Conservation (phyloP, 2,113 vertebrate genomes). For the Gambusia affinis region DNA sequence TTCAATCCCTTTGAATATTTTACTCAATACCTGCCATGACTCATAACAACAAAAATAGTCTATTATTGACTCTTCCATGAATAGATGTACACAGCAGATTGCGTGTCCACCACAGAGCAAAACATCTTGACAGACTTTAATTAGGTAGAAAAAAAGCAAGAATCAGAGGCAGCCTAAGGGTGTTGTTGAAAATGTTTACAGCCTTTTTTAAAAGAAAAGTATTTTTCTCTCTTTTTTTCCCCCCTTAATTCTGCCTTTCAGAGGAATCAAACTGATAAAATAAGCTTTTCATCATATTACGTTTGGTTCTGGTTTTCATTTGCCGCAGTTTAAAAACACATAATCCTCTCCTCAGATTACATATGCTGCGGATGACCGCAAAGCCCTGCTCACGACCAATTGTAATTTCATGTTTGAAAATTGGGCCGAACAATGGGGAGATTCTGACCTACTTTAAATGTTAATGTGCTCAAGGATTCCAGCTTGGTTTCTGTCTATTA, state of each 20-base stretch:
- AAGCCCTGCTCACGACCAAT: not conserved
- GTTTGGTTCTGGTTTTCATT: conserved; percentile 10
- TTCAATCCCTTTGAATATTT: too few species aligned
- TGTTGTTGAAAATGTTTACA: not conserved
- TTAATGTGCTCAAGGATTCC: conserved; percentile 12
- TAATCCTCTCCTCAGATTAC: conserved; percentile 27
- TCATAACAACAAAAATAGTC: not conserved
- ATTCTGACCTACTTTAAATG: conserved; percentile 23
- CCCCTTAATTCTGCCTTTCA: not conserved
- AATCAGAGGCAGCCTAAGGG: not conserved
- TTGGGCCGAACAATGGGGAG: conserved; percentile 2
- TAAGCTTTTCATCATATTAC: conserved; percentile 4
- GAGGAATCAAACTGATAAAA: not conserved
- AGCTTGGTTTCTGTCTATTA: conserved; percentile 1
- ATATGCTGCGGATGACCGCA: conserved; percentile 16
- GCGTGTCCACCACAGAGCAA: not conserved
- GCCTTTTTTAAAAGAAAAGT: not conserved
- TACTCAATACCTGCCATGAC: not conserved
- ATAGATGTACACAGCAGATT: not conserved
- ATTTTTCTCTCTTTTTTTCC: too few species aligned
- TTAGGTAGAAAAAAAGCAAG: not conserved
- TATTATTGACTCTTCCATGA: not conserved
- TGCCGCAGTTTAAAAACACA: conserved; percentile 7
- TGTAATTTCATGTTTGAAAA: conserved; percentile 17
- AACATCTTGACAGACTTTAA: not conserved